phyloP scores from a whole-genome alignment of 2,797 vertebrate species.

The Danio kyathit region DNA sequence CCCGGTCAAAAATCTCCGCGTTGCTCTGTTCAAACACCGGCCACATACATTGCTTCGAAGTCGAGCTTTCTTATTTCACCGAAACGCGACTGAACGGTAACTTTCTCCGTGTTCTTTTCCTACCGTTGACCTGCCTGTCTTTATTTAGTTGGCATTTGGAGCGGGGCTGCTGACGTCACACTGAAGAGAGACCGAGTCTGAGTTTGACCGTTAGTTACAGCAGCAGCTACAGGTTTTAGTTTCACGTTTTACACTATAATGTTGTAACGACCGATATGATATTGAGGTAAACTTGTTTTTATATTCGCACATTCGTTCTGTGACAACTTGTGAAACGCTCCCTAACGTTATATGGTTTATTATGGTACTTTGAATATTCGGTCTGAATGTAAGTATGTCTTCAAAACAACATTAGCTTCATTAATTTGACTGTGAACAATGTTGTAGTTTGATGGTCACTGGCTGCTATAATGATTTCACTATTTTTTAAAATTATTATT shows the following conservation, averaged over 20 bases:
- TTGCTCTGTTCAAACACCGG: constrained; percentile 27
- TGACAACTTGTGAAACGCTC: no score
- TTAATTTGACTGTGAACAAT: no score
- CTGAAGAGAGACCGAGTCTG: constrained; percentile 51
- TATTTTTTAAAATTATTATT: no score
- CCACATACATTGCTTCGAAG: background rate
- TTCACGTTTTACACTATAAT: background rate
- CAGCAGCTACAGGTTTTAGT: constrained; percentile 62
- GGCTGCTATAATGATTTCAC: no score
- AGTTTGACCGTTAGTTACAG: constrained; percentile 78
- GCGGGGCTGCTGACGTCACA: constrained; percentile 72
- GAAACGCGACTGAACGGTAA: background rate
- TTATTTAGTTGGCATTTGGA: constrained; percentile 24
- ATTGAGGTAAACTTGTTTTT: no score
- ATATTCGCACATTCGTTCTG: no score
- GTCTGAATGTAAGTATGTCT: no score
- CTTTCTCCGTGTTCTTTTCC: constrained; percentile 24
- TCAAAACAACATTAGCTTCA: no score
- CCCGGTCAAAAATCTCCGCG: background rate
- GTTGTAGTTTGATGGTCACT: no score
- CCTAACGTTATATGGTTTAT: no score
- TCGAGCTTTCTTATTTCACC: background rate
- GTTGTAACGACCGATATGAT: no score
- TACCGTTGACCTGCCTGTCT: constrained; percentile 25
- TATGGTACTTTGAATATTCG: no score